These are phyloP conservation scores for Melikaiella ostensackeni DNA, from an alignment of 2,888 invertebrate genomes.

Conservation along the genomic window DNA sequence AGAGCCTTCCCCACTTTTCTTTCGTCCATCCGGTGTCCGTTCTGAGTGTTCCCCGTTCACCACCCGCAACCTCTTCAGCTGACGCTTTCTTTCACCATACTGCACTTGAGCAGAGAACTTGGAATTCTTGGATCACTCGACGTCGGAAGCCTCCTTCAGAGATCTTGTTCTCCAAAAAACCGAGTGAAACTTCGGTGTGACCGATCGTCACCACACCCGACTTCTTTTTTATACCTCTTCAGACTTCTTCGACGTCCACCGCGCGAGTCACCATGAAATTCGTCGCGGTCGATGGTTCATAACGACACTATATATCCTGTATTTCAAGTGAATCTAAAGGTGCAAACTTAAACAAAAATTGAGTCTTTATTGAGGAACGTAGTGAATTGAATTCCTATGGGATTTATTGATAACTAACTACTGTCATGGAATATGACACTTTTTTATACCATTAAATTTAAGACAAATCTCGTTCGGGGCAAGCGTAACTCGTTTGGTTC, in stretches of 20 bases:
- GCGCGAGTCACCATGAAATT: constrained; percentile 49
- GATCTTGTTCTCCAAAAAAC: neutral
- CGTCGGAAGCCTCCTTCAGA: constrained; percentile 23
- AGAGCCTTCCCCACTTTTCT: constrained; percentile 38
- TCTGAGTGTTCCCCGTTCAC: constrained; percentile 24
- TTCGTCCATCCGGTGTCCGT: constrained; percentile 40
- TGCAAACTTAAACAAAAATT: too few relatives aligned
- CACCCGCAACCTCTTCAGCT: constrained; percentile 17
- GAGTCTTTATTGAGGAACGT: too few relatives aligned
- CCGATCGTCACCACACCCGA: constrained; percentile 42
- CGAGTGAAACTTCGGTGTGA: constrained; percentile 40
- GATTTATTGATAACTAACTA: too few relatives aligned
- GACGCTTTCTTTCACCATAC: constrained; percentile 36
- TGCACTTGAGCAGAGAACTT: neutral
- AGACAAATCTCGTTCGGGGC: too few relatives aligned
- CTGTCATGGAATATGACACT: too few relatives aligned
- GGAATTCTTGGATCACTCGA: constrained; percentile 3
- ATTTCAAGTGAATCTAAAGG: neutral
- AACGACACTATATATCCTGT: constrained; percentile 43
- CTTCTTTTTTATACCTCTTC: neutral
- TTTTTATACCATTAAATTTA: too few relatives aligned
- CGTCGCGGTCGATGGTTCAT: constrained; percentile 57
- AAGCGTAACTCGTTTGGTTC: too few relatives aligned
- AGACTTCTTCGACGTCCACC: constrained; percentile 1
- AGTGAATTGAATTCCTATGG: too few relatives aligned